Base-by-base conservation (phyloP, 2,888 invertebrate genomes). In the Thymelicus sylvestris region DNA sequence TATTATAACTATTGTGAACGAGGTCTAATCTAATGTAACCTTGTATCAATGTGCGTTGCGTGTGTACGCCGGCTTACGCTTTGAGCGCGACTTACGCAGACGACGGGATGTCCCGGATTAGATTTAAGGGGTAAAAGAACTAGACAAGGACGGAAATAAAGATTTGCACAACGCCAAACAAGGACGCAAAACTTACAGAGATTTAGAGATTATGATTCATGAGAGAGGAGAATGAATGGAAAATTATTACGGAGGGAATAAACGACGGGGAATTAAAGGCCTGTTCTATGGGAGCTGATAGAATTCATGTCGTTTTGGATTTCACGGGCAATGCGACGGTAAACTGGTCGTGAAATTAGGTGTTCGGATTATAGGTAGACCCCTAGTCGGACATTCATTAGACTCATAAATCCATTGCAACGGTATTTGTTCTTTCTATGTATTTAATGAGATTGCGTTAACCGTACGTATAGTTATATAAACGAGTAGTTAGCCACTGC, bases 121-220 rank as follows among this genome's bases (percentile, higher is more conserved):
- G 93, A 89, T 91, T 91, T 91, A 91, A 91, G 88, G 93, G 92
- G 91, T 92, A 91, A 92, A 90, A 90, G 89, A 90, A 89, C 86
- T 85, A 81, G 86, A 92, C 80, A 76, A 87, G 79, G 93, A 93
- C 79, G 78, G 81, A 79, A 74, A 82, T 75, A 72, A 68, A 69
- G 78, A 83, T 80, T 82, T 80, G 72, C 79, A 78, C 76, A 74
- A 73, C 75, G 75, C 74, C 84, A 86, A 92, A 71, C 79, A 86
- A 83, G 85, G 93, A 91, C 78, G 78, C 78, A 78, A 73, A 75
- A 86, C 80, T 73, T 78, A 76, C 77, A 76, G 87, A 93, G 93
- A 94, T 94, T 93, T 91, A 89, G 87, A 90, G 94, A 94, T 94
- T 94, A 93, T 89, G 92, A 94, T 92, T 92, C 91, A 93, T 93